Evolutionary conservation across 1,140 invertebrate species (phyloP).

Genomic region (Lasioglossum albipes): DNA sequence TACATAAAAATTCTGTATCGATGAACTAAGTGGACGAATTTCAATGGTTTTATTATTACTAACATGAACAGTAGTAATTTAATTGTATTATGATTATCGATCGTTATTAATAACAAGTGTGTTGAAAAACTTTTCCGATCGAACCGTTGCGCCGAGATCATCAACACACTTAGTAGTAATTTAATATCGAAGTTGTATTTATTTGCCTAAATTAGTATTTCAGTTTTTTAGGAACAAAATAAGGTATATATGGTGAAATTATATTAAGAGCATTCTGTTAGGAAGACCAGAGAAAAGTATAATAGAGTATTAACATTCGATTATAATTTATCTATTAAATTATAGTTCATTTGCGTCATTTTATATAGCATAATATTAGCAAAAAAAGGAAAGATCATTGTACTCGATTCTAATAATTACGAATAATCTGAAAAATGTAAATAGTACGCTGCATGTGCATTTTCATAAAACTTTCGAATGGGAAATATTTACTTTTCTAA

Average conservation of each 20-base stretch:
- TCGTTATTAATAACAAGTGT: too few relatives aligned
- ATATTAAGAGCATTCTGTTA: slow-evolving; percentile 12
- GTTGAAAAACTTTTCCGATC: too few relatives aligned
- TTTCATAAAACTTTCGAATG: slow-evolving; percentile 5
- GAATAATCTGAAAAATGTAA: neutral
- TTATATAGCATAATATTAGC: slow-evolving; percentile 13
- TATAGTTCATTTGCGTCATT: neutral
- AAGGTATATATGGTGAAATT: slow-evolving; percentile 1
- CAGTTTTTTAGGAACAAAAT: neutral
- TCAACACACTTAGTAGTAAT: too few relatives aligned
- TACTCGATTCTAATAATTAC: neutral
- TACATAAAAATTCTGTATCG: neutral
- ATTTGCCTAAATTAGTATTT: slow-evolving; percentile 23
- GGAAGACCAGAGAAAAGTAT: slow-evolving; percentile 24
- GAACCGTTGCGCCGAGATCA: too few relatives aligned
- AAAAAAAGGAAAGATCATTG: neutral
- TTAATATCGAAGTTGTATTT: slow-evolving; percentile 24
- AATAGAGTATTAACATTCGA: slow-evolving; percentile 33
- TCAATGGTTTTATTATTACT: slow-evolving; percentile 5
- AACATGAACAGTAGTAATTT: neutral
- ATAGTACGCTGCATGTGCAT: slow-evolving; percentile 1
- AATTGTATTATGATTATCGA: too few relatives aligned
- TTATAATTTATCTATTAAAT: slow-evolving; percentile 17
- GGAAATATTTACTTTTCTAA: slow-evolving; percentile 1
- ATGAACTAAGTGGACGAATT: slow-evolving; percentile 3